A percentile compares a stretch with the other conserved stretches of the same genome.
Conservation (phyloP, 2,113 vertebrate genomes). For the Cyrtonyx montezumae region DNA sequence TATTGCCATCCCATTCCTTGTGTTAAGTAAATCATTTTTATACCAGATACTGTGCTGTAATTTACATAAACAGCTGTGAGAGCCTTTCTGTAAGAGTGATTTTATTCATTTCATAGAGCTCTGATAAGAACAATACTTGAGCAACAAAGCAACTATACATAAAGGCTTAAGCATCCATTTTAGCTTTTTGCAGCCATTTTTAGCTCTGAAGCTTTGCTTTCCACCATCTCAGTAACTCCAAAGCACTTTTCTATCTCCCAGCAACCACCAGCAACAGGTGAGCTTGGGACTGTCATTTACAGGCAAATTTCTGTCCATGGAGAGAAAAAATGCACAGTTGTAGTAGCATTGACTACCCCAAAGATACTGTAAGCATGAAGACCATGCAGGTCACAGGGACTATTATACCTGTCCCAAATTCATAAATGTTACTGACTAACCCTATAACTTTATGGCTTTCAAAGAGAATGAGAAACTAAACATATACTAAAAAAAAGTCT, state of each 20-base stretch:
- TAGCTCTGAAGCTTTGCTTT: neutral
- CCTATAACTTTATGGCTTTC: neutral
- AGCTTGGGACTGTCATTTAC: fast-evolving
- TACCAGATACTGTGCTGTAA: neutral
- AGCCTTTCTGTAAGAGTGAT: neutral
- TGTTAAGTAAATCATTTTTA: neutral
- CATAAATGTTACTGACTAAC: neutral
- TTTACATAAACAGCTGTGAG: neutral
- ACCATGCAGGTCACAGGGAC: neutral
- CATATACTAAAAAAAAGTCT: neutral
- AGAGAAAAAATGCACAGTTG: neutral
- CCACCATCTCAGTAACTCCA: neutral
- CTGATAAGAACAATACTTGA: neutral
- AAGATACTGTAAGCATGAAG: neutral
- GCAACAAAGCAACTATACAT: neutral
- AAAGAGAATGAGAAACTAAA: neutral
- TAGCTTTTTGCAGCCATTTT: neutral
- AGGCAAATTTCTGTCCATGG: neutral
- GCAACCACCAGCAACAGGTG: neutral
- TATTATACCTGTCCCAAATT: neutral
- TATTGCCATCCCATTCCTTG: neutral
- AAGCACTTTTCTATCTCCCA: neutral
- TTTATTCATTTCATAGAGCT: constrained; percentile 9
- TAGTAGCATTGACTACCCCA: neutral
- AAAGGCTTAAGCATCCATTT: neutral